Conservation (phyloP, 1,140 invertebrate genomes). For the Temnothorax curvispinosus region DNA sequence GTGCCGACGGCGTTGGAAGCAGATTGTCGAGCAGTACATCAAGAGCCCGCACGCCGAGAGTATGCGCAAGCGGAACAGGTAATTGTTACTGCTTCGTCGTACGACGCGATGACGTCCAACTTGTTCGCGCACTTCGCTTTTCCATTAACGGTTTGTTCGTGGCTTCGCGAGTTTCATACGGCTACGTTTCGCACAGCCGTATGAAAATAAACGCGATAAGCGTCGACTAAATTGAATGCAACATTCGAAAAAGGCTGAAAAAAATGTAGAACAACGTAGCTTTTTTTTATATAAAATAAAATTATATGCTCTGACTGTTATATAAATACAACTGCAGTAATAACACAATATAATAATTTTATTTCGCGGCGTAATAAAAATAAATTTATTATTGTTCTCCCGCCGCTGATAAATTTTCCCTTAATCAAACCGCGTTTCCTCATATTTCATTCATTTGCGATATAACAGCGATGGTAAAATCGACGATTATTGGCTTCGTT, state of each 20-base stretch:
- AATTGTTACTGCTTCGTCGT: constrained; percentile 23
- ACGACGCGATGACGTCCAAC: background rate
- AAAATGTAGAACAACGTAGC: background rate
- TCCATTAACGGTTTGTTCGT: background rate
- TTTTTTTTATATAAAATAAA: background rate
- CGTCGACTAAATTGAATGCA: background rate
- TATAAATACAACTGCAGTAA: background rate
- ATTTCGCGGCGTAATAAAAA: background rate
- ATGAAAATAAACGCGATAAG: background rate
- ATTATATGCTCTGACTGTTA: background rate
- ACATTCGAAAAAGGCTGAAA: background rate
- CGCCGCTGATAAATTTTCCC: background rate
- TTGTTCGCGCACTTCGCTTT: constrained; percentile 10
- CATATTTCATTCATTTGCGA: constrained; percentile 28
- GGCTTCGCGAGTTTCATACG: background rate
- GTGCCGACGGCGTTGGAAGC: constrained; percentile 97
- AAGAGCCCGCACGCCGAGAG: constrained; percentile 97
- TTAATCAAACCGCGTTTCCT: background rate
- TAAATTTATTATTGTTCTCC: background rate
- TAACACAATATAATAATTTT: background rate
- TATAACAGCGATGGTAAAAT: constrained; percentile 5
- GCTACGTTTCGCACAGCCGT: background rate
- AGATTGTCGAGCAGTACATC: constrained; percentile 98
- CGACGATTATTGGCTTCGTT: constrained; percentile 25
- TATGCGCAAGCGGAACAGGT: constrained; percentile 97